A percentile compares a stretch with the other conserved stretches of the same genome.
Evolutionary conservation across 2,113 vertebrate genomes (phyloP).

Genomic region (Epinephelus lanceolatus): DNA sequence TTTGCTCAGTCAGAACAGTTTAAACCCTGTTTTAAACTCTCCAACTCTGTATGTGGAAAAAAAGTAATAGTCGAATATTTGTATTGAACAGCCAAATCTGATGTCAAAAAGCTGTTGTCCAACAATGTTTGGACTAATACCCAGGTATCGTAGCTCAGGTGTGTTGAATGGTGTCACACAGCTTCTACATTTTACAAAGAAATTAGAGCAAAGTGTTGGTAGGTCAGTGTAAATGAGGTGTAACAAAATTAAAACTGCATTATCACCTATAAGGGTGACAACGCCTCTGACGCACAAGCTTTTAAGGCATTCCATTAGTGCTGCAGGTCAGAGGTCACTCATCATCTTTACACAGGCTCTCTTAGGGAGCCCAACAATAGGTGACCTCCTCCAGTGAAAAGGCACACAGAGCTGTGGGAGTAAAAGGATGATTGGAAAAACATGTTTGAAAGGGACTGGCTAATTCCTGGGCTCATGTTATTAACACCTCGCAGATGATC

Average conservation of each 20-base stretch:
- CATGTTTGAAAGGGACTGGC: not conserved
- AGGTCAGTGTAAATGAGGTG: not conserved
- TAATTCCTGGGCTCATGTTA: not conserved
- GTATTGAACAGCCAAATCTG: too few relatives aligned
- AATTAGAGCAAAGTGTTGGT: not conserved
- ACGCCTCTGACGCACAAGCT: not conserved
- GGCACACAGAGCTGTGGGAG: not conserved
- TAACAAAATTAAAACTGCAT: not conserved
- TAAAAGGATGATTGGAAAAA: not conserved
- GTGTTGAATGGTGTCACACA: too few relatives aligned
- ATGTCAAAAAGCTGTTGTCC: too few relatives aligned
- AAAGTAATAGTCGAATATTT: too few relatives aligned
- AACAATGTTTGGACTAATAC: too few relatives aligned
- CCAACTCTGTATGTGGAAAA: too few relatives aligned
- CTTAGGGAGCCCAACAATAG: not conserved
- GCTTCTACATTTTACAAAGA: too few relatives aligned
- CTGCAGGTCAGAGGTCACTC: not conserved
- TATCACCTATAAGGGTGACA: not conserved
- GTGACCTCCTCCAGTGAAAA: not conserved
- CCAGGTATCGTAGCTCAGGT: too few relatives aligned
- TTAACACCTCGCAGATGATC: slow-evolving; percentile 29
- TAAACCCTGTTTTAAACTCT: too few relatives aligned
- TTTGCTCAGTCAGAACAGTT: too few relatives aligned
- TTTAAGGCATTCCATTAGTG: not conserved
- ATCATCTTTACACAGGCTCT: not conserved